Base-by-base conservation (phyloP, 2,113 vertebrate species). In the Hipposideros armiger region DNA sequence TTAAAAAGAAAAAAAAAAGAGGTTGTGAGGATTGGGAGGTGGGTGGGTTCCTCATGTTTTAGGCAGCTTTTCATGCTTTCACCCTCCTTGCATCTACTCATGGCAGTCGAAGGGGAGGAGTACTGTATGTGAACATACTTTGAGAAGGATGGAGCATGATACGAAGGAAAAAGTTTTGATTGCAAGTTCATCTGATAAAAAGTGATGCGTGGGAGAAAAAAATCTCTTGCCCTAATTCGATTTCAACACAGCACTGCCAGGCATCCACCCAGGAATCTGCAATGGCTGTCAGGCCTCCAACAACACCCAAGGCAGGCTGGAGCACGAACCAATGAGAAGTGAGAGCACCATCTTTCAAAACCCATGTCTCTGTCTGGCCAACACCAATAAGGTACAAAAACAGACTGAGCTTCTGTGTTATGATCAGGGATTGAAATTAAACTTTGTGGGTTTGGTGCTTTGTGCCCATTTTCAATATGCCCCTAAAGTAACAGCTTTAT, bases 401-500 rank as follows among this genome's bases (percentile, higher is more conserved):
- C 9, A 74, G 16, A 84, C 22, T 8, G 20, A 89, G 56, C 3
- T 52, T 24, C 10, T 82, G 8, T 52, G 54, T 64, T 85, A 36
- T 40, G 8, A 40, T 36, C 1, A 17, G 32, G 13, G 56, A 5
- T 81, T 73, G 22, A 84, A 76, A 8, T 72, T 90, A 56, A 94
- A 76, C 11, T 45, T 56, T 20, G 6, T 50, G 62, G n/a, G 36
- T 32, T 74, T 76, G 17, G 40, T 47, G 30, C n/a, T 84, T 80
- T 32, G n/a, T 26, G 52, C 4, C 28, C 11, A 54, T 72, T 45
- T 92, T 90, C 60, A 73, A 54, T 67, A 60, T 52, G 17, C 28
- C 87, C 15, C 30, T 78, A 36, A 95, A 86, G 82, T 11, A 81
- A 73, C 16, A 86, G 6, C 40, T 91, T 91, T 94, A 54, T 84